Base-by-base conservation (phyloP, 2,797 vertebrate genomes). In the Microctenopoma stevenorrisi region DNA sequence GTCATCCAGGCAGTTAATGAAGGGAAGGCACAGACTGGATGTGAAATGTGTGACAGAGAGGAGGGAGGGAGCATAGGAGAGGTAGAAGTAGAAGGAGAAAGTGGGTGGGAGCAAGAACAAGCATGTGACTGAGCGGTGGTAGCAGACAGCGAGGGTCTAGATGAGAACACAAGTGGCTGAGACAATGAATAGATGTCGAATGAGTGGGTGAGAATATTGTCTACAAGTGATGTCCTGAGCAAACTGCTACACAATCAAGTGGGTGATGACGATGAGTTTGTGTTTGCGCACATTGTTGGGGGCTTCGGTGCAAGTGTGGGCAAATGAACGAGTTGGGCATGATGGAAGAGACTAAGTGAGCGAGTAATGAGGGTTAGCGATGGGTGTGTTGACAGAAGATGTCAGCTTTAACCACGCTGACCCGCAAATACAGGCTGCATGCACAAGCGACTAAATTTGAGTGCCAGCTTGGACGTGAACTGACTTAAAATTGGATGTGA, bases 331-430 rank as follows among this genome's bases (percentile, higher is more conserved):
- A 86, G 83, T 76, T 79, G 86, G 70, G 64, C 70, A 64, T 70
- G 75, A 70, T 82, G 85, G 87, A 72, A 65, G 79, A 86, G 88
- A 87, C 89, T 86, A 91, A 91, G 89, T 85, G 88, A 91, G 91
- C 83, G 78, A 83, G 86, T 93, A 93, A 94, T 93, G 85, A 88
- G 88, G 92, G 94, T 92, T 92, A 93, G 91, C 86, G 88, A 93
- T 90, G 89, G 88, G 81, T 91, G 88, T 91, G 92, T 93, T 92
- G 92, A 92, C 92, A 91, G 91, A 92, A 90, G 87, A 88, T 90
- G 91, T 92, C 91, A 91, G 91, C 88, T 89, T 89, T 90, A 92
- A 92, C 93, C 90, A 94, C 84, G 53, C 88, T 92, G 92, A 94
- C 93, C 94, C 78, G 64, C 42, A 53, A 67, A 86, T 80, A 82